Evolutionary conservation across 2,888 invertebrate genomes (phyloP).

Genomic region (Hyppa rectilinea): DNA sequence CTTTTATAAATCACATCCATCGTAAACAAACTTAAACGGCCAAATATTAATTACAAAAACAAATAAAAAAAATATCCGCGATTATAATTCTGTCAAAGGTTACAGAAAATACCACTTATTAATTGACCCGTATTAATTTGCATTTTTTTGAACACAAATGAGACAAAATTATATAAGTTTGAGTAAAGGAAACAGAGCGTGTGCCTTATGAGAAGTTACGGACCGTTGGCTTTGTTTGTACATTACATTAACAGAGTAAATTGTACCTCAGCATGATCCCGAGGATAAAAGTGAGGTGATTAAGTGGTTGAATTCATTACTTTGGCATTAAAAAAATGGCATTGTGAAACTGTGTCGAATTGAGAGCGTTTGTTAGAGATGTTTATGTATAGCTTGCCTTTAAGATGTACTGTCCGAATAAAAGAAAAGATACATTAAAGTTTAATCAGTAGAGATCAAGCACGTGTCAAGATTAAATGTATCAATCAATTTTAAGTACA

Average conservation of each 20-base stretch:
- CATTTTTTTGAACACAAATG: slow-evolving; percentile 54
- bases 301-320: slow-evolving; percentile 32
- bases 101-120: slow-evolving; percentile 31
- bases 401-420: slow-evolving; percentile 7
- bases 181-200: slow-evolving; percentile 72
- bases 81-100: slow-evolving; percentile 47
- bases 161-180: slow-evolving; percentile 64
- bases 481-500: slow-evolving; percentile 22
- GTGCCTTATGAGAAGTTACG: slow-evolving; percentile 64
- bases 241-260: slow-evolving; percentile 57
- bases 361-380: slow-evolving; percentile 15
- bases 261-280: slow-evolving; percentile 42
- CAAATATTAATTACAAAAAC: slow-evolving; percentile 10
- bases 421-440: slow-evolving; percentile 16
- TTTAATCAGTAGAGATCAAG: slow-evolving; percentile 16
- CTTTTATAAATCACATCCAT: neutral
- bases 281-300: slow-evolving; percentile 49
- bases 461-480: slow-evolving; percentile 23
- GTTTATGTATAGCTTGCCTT: slow-evolving; percentile 4
- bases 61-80: slow-evolving; percentile 10
- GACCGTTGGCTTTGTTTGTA: slow-evolving; percentile 67
- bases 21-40: neutral
- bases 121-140: slow-evolving; percentile 56
- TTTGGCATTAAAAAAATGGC: slow-evolving; percentile 6
- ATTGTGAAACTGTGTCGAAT: slow-evolving; percentile 38